Conservation (phyloP, 1,140 invertebrate genomes). For the Cydia strobilella region DNA sequence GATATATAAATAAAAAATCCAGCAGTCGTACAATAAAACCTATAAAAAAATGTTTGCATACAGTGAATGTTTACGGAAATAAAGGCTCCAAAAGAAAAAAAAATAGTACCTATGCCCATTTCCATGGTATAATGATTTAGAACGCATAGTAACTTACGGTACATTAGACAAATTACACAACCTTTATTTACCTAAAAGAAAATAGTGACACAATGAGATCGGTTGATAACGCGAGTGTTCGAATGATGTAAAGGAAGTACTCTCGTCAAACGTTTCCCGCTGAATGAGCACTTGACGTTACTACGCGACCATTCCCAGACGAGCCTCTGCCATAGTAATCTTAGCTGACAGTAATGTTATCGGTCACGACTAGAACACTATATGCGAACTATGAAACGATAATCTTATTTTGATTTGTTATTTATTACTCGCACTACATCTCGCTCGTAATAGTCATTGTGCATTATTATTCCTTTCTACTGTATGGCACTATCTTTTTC, state of each 20-base stretch:
- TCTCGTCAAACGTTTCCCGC: conserved; percentile 27
- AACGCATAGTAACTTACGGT: not conserved
- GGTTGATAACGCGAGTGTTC: conserved; percentile 50
- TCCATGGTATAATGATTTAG: not conserved
- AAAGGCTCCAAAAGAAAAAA: no score
- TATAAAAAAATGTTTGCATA: no score
- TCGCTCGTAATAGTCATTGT: no score
- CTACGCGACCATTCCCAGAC: conserved; percentile 40
- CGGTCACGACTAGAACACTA: not conserved
- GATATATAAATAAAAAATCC: no score
- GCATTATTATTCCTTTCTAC: no score
- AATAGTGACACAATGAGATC: conserved; percentile 35
- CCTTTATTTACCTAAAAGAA: not conserved
- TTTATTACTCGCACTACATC: no score
- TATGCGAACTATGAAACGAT: not conserved
- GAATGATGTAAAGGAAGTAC: conserved; percentile 48
- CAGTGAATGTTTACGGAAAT: no score
- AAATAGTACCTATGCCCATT: no score
- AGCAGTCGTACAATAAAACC: no score
- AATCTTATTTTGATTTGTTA: no score
- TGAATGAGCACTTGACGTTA: conserved; percentile 37
- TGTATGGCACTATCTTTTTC: no score
- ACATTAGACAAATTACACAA: not conserved
- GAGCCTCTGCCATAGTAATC: conserved; percentile 31
- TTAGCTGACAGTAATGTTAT: not conserved